Base-by-base conservation (phyloP, 2,797 vertebrate genomes). In the Alectoris magna region DNA sequence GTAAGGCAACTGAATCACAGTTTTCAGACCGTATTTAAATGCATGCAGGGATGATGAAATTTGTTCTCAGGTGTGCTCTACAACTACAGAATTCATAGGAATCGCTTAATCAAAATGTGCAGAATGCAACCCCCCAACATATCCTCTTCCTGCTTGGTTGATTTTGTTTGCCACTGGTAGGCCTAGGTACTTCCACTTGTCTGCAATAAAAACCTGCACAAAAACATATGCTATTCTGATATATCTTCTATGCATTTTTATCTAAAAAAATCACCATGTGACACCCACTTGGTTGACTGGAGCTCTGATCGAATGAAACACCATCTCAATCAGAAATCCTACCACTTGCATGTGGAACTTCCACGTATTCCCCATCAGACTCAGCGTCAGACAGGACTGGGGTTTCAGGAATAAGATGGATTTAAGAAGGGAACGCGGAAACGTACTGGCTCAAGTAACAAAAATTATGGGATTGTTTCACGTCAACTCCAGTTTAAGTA, bases 311-410 rank as follows among this genome's bases (percentile, higher is more conserved):
- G 63, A 83, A 71, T 5, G 21, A 59, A 44, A 58, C 2, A 10
- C 21, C 22, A 29, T 5, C 16, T 27, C 46, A 46, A 34, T 79
- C n/a, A 18, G n/a, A 49, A 39, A 2, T 2, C 6, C 4, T 12
- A 10, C 10, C 0, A 0, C n/a, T 11, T 22, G 13, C 64, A 27
- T 2, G 18, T 4, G 38, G 53, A 2, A 7, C 10, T 68, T 29
- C 21, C 24, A 17, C 4, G 23, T 6, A 15, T 19, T 34, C 16
- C 31, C 60, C 36, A 46, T 49, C 36, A 55, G 22, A 36, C 38
- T 6, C 9, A 24, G 36, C 56, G 41, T 63, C 41, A 17, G 49
- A 64, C 14, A 49, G 16, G 9, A 77, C 11, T 16, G 10, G 38
- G 44, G 23, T 1, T 70, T 14, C 67, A 66, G 26, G 51, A 70